phyloP scores from a whole-genome alignment of 2,888 invertebrate genomes.

The Lamellibrachia satsuma region DNA sequence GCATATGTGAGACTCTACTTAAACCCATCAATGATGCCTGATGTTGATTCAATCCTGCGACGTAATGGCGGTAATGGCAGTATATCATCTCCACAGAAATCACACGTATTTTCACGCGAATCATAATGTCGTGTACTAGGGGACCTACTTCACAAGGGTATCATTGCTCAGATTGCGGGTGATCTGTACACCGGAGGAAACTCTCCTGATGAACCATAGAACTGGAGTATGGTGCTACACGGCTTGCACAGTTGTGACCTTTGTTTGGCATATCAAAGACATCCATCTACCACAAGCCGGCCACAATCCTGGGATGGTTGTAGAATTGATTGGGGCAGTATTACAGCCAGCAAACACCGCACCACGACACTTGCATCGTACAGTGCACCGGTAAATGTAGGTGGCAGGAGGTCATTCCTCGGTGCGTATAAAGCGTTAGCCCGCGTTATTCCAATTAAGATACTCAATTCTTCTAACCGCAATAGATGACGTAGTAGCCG shows the following conservation, averaged over 20 bases:
- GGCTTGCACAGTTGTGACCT: no score
- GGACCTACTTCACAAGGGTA: no score
- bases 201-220: no score
- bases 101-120: neutral
- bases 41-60: constrained; percentile 24
- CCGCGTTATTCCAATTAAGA: neutral
- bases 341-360: no score
- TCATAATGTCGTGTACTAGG: neutral
- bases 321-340: no score
- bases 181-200: no score
- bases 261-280: no score
- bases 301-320: no score
- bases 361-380: neutral
- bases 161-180: no score
- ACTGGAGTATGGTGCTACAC: no score
- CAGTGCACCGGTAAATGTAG: neutral
- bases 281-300: no score
- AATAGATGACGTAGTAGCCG: neutral
- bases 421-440: neutral
- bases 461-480: neutral
- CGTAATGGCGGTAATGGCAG: constrained; percentile 25
- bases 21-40: constrained; percentile 27
- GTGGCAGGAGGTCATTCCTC: neutral
- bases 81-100: neutral
- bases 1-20: neutral